Evolutionary conservation across 64 coral and sea anemone genomes (phyloP).

Genomic region (Pocillopora verrucosa): DNA sequence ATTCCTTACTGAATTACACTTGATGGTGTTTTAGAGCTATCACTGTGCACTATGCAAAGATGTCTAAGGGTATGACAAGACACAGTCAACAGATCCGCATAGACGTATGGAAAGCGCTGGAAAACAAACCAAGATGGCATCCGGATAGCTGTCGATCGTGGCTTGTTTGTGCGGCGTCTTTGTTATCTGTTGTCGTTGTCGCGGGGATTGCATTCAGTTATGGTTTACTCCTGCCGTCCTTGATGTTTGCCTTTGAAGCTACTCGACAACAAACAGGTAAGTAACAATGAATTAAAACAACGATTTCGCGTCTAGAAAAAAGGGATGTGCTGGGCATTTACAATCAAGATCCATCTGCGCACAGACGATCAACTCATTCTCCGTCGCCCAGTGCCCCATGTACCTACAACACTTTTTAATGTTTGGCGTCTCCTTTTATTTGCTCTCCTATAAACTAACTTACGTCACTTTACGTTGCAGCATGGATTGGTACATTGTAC

Average conservation of each 20-base stretch:
- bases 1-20: no score
- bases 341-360: no score
- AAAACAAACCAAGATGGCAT: neutral
- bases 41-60: neutral
- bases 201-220: slow-evolving; percentile 2
- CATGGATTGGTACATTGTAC: slow-evolving; percentile 38
- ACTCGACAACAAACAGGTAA: slow-evolving; percentile 34
- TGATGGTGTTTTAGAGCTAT: no score
- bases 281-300: neutral
- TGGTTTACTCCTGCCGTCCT: slow-evolving; percentile 8
- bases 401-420: no score
- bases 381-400: no score
- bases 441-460: no score
- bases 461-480: slow-evolving; percentile 13
- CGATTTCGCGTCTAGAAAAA: no score
- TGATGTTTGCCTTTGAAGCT: slow-evolving; percentile 30
- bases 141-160: slow-evolving; percentile 39
- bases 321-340: no score
- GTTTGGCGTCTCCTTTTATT: no score
- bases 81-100: no score
- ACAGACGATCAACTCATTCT: no score
- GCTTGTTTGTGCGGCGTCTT: neutral
- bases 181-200: slow-evolving; percentile 1
- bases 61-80: neutral
- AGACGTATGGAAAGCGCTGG: no score